Conservation (phyloP, 1,140 invertebrate genomes). For the Bradysia coprophila region DNA sequence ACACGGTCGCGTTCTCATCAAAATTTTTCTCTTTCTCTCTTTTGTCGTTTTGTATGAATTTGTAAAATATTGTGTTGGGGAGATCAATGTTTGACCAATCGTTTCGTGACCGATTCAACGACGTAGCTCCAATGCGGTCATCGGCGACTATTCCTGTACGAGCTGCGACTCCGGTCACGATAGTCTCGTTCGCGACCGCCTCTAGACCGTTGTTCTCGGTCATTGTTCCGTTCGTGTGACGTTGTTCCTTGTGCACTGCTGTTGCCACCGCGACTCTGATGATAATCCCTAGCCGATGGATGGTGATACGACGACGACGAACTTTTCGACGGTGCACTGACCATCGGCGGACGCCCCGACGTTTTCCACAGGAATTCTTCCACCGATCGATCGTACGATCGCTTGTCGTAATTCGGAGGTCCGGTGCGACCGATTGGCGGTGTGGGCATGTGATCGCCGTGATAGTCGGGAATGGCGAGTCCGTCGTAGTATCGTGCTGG, state of each 20-base stretch:
- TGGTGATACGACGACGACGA: slow-evolving; percentile 9
- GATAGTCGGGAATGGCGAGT: slow-evolving; percentile 39
- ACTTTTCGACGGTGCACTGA: slow-evolving; percentile 14
- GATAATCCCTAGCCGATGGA: slow-evolving; percentile 2
- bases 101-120: no score
- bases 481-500: slow-evolving; percentile 60
- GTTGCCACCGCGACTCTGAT: no score
- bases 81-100: no score
- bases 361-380: slow-evolving; percentile 81
- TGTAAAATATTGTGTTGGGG: no score
- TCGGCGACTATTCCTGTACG: neutral
- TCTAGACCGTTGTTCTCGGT: neutral
- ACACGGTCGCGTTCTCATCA: no score
- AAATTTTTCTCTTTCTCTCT: no score
- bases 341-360: slow-evolving; percentile 28
- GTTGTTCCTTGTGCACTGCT: slow-evolving; percentile 7
- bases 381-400: slow-evolving; percentile 74
- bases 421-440: slow-evolving; percentile 27
- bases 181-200: slow-evolving; percentile 8
- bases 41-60: no score
- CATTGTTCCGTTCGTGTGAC: neutral
- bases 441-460: no score
- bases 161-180: slow-evolving; percentile 12
- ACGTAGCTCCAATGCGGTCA: no score
- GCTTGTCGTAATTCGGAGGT: slow-evolving; percentile 42